Conservation (phyloP, 2,888 invertebrate genomes). For the Lasioglossum zephyrum region DNA sequence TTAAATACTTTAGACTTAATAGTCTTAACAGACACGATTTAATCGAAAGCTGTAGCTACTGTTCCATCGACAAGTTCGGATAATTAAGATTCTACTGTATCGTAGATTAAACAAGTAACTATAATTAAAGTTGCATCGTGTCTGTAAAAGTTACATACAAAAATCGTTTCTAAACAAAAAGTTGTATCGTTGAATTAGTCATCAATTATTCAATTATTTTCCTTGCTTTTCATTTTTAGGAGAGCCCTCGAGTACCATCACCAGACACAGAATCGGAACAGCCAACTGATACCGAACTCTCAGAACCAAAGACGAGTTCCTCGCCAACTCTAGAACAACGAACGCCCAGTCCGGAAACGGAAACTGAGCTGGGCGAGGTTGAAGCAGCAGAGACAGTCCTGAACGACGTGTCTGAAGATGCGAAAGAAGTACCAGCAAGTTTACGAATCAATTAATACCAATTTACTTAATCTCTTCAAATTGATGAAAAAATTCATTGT, state of each 20-base stretch:
- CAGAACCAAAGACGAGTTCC: conserved; percentile 77
- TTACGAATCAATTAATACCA: background rate
- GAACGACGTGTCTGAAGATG: background rate
- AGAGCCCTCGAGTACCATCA: conserved; percentile 76
- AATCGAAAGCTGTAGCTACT: no score
- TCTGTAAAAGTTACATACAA: no score
- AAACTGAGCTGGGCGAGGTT: conserved; percentile 70
- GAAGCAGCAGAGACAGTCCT: conserved; percentile 34
- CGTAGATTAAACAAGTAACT: no score
- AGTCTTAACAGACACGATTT: no score
- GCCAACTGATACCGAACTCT: conserved; percentile 80
- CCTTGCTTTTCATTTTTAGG: conserved; percentile 65
- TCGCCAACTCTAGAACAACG: conserved; percentile 71
- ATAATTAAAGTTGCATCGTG: no score
- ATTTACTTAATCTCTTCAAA: background rate
- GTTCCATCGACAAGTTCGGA: no score
- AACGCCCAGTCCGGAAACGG: conserved; percentile 77
- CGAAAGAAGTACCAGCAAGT: conserved; percentile 18
- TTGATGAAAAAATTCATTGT: background rate
- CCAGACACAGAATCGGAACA: conserved; percentile 82
- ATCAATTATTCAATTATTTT: no score
- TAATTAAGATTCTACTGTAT: no score
- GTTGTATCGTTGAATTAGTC: no score
- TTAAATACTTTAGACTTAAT: background rate
- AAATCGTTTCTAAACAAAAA: no score